Percentiles rank a stretch among this genome's conserved stretches.
Conservation (phyloP, 2,888 invertebrate genomes). For the Pristionchus entomophagus region DNA sequence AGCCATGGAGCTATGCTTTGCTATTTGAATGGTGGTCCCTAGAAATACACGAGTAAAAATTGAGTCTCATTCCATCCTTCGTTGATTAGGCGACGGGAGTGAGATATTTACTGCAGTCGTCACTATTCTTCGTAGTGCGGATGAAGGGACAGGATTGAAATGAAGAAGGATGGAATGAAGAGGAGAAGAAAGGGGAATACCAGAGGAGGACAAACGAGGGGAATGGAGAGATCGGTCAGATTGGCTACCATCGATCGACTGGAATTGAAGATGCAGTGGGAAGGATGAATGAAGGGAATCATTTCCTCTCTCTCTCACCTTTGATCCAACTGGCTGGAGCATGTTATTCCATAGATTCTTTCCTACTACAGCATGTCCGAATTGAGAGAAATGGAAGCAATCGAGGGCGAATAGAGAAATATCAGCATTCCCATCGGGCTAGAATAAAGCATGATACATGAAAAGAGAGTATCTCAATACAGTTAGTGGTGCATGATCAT, state of each 20-base stretch:
- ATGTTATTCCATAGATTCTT: constrained; percentile 62
- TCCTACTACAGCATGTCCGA: constrained; percentile 59
- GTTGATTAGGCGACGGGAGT: constrained; percentile 33
- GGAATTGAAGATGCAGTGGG: no score
- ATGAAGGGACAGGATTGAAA: constrained; percentile 61
- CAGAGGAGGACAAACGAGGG: constrained; percentile 53
- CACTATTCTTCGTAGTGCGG: constrained; percentile 60
- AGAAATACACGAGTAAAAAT: no score
- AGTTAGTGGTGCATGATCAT: constrained; percentile 57
- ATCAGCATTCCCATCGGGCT: constrained; percentile 59
- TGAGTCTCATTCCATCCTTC: neutral
- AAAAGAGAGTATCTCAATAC: no score
- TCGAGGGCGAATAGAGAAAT: constrained; percentile 68
- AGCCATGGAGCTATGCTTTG: no score
- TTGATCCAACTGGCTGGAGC: constrained; percentile 15
- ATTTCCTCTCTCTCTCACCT: neutral
- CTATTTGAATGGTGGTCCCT: no score
- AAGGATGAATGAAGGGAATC: no score
- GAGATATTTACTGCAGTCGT: constrained; percentile 51
- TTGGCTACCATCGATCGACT: constrained; percentile 52
- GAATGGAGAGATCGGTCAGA: constrained; percentile 52
- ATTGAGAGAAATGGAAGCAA: constrained; percentile 66
- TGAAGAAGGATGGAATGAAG: neutral
- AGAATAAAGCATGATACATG: neutral
- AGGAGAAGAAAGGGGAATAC: no score